phyloP scores from a whole-genome alignment of 2,113 vertebrate genomes.

The Delphinus delphis region DNA sequence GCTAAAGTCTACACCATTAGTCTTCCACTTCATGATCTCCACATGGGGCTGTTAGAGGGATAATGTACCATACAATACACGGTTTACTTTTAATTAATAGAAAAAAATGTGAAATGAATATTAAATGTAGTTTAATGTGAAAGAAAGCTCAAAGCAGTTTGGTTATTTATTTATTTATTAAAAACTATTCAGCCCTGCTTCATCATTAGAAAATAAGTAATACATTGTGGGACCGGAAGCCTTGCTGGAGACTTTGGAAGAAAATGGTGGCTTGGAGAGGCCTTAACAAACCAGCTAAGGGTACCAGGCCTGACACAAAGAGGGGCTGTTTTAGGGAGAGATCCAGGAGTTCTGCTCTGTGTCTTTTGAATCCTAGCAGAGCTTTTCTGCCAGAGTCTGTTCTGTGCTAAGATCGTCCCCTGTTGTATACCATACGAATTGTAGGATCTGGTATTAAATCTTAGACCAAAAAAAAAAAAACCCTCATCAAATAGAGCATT shows the following conservation, averaged over 20 bases:
- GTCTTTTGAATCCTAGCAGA: not conserved
- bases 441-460: conserved; percentile 77
- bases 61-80: conserved; percentile 99
- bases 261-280: conserved; percentile 52
- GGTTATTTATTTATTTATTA: conserved; percentile 75
- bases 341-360: not conserved
- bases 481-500: conserved; percentile 81
- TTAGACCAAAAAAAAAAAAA: conserved; percentile 68
- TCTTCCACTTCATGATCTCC: conserved; percentile 99
- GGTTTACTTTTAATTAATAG: conserved; percentile 99
- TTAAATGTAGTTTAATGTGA: conserved; percentile 98
- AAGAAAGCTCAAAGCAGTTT: conserved; percentile 87
- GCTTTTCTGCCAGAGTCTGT: not conserved
- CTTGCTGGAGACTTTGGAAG: conserved; percentile 41
- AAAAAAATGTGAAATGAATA: conserved; percentile 96
- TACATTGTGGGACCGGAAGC: not conserved
- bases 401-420: not conserved
- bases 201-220: conserved; percentile 80
- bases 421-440: not conserved
- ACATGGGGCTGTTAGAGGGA: conserved; percentile 99
- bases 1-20: conserved; percentile 99
- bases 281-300: not conserved
- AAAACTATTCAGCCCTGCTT: conserved; percentile 83
- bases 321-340: rapidly evolving
- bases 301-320: not conserved